Conservation (phyloP, 2,888 invertebrate genomes). For the Notocelia uddmanniana region DNA sequence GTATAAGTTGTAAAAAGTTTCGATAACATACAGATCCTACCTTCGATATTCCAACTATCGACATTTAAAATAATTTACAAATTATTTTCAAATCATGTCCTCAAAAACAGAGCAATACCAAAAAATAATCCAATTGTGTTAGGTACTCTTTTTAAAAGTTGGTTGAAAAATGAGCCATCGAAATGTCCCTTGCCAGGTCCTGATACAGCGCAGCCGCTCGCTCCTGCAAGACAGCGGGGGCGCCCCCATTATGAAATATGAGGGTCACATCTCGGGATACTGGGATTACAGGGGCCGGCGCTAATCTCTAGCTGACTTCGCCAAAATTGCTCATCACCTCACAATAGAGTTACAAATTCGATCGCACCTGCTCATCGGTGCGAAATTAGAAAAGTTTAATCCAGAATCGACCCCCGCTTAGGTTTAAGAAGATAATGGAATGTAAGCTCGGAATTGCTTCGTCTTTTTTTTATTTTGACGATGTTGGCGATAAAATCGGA, state of each 20-base stretch:
- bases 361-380: constrained; percentile 60
- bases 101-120: too few relatives aligned
- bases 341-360: constrained; percentile 66
- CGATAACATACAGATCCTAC: too few relatives aligned
- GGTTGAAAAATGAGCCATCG: constrained; percentile 24
- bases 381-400: constrained; percentile 68
- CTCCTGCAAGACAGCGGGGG: constrained; percentile 33
- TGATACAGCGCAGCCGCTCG: constrained; percentile 21
- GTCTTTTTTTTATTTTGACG: constrained; percentile 39
- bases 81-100: too few relatives aligned
- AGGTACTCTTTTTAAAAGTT: not conserved
- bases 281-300: constrained; percentile 66
- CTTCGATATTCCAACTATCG: too few relatives aligned
- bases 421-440: constrained; percentile 51
- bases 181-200: constrained; percentile 18
- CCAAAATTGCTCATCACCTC: constrained; percentile 67
- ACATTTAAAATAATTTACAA: too few relatives aligned
- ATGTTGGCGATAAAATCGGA: constrained; percentile 30
- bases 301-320: constrained; percentile 71
- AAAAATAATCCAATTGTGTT: too few relatives aligned
- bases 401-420: constrained; percentile 55
- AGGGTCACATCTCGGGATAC: constrained; percentile 67
- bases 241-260: constrained; percentile 73
- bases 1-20: too few relatives aligned
- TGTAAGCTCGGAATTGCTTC: constrained; percentile 45